phyloP scores from a whole-genome alignment of 1,140 invertebrate genomes.

The Cydia pomonella region DNA sequence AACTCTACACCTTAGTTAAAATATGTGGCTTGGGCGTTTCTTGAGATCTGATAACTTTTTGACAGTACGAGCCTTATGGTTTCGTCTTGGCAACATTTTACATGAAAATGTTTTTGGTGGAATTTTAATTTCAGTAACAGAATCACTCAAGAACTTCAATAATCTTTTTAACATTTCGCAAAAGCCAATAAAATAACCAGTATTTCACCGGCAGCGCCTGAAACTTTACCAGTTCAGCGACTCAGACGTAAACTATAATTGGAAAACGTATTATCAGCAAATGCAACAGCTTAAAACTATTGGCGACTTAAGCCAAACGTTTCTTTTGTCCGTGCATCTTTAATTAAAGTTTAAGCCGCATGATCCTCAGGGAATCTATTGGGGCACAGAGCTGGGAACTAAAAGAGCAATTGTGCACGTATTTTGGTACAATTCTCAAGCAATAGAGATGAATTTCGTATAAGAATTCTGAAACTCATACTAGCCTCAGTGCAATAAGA shows the following conservation, averaged over 20 bases:
- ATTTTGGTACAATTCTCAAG: background rate
- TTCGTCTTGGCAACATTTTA: too few species aligned
- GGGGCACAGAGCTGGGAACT: slow-evolving; percentile 17
- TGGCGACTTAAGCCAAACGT: slow-evolving; percentile 27
- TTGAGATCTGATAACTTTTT: too few species aligned
- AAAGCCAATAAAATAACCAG: background rate
- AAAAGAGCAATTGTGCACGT: background rate
- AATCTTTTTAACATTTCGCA: too few species aligned
- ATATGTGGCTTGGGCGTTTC: too few species aligned
- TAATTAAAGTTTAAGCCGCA: slow-evolving; percentile 40
- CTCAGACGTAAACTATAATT: slow-evolving; percentile 22
- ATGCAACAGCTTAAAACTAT: slow-evolving; percentile 34
- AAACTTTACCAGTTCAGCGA: background rate
- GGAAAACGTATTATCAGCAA: slow-evolving; percentile 31
- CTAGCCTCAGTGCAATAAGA: background rate
- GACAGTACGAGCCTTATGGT: too few species aligned
- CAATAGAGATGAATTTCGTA: background rate
- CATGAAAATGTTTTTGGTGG: too few species aligned
- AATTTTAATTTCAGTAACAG: too few species aligned
- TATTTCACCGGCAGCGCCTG: background rate
- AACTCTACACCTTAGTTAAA: too few species aligned
- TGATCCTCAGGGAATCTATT: slow-evolving; percentile 30
- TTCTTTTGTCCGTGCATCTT: slow-evolving; percentile 39
- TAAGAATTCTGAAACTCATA: background rate
- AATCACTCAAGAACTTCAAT: too few species aligned